Percentiles rank a stretch among this genome's conserved stretches.
Conservation (phyloP, 1,140 invertebrate species). For the Ephestia elutella region DNA sequence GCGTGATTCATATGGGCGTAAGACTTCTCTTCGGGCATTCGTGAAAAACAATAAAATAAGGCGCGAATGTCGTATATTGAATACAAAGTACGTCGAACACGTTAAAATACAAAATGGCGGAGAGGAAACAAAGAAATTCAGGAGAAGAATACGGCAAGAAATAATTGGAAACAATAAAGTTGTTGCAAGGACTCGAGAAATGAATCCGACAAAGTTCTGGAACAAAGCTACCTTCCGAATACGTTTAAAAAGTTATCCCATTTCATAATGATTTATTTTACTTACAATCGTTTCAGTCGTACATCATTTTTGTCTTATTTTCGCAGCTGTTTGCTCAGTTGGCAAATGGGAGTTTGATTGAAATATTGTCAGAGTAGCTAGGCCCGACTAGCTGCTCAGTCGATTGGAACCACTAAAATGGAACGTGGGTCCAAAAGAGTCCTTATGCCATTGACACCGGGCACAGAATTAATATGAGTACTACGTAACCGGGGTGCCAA, state of each 20-base stretch:
- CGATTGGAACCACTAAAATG: too few relatives aligned
- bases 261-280: conserved; percentile 16
- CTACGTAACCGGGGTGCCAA: too few relatives aligned
- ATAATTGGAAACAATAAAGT: conserved; percentile 36
- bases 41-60: too few relatives aligned
- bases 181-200: conserved; percentile 15
- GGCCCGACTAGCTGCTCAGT: too few relatives aligned
- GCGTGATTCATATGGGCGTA: too few relatives aligned
- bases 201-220: conserved; percentile 6
- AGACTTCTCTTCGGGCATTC: too few relatives aligned
- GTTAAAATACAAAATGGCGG: background rate
- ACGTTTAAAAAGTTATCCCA: conserved; percentile 12
- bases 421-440: too few relatives aligned
- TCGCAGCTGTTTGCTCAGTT: conserved; percentile 25
- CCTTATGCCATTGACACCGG: too few relatives aligned
- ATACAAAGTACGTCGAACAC: conserved; percentile 6
- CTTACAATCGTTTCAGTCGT: background rate
- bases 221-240: conserved; percentile 7
- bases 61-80: background rate
- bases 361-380: background rate
- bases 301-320: conserved; percentile 10
- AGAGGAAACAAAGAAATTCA: background rate
- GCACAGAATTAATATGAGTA: too few relatives aligned
- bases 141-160: conserved; percentile 14
- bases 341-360: background rate